These are phyloP conservation scores for Actinia equina DNA, from an alignment of 64 coral and sea anemone genomes.

Conservation along the genomic window DNA sequence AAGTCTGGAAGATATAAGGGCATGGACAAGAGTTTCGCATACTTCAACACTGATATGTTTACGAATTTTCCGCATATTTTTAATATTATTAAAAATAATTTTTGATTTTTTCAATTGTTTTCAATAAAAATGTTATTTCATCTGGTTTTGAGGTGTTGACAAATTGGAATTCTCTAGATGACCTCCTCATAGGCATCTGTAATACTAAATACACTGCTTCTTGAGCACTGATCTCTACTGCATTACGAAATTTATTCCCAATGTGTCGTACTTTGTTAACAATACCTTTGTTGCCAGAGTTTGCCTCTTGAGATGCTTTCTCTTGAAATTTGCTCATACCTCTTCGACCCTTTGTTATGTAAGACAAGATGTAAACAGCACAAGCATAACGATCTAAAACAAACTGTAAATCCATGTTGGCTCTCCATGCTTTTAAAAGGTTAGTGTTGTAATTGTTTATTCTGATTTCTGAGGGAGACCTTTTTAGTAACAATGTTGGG, in stretches of 20 bases:
- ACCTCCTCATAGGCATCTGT: too few species aligned
- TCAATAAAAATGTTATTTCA: too few species aligned
- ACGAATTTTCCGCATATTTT: too few species aligned
- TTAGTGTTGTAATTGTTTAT: conserved; percentile 49
- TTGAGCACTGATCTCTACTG: not conserved
- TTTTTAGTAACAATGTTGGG: conserved; percentile 24
- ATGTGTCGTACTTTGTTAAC: conserved; percentile 21
- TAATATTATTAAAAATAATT: too few species aligned
- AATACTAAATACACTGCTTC: too few species aligned
- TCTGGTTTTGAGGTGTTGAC: too few species aligned
- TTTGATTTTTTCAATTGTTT: too few species aligned
- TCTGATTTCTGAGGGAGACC: conserved; percentile 15
- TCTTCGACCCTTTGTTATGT: conserved; percentile 77
- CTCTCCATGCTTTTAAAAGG: conserved; percentile 35
- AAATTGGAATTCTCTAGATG: too few species aligned
- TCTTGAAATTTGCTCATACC: not conserved
- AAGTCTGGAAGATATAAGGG: too few species aligned
- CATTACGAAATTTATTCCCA: conserved; percentile 51
- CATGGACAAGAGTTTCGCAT: too few species aligned
- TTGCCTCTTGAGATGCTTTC: conserved; percentile 23
- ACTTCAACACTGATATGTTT: too few species aligned
- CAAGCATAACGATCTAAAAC: conserved; percentile 67
- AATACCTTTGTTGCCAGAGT: conserved; percentile 32
- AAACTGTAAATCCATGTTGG: conserved; percentile 68
- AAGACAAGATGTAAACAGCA: conserved; percentile 66